Base-by-base conservation (phyloP, 1,140 invertebrate genomes). In the Sycophaga agraensis region DNA sequence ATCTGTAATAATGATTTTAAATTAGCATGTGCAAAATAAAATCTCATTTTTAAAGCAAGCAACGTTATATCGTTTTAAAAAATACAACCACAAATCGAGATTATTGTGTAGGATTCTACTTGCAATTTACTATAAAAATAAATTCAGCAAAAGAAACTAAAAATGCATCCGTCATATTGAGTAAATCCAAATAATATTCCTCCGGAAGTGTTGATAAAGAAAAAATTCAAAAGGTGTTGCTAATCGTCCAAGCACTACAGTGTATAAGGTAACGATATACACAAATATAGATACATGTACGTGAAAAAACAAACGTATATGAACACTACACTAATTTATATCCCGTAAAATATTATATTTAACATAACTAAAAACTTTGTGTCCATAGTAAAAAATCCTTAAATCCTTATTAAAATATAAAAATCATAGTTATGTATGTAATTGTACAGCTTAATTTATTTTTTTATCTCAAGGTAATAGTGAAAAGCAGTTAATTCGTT, bases 371-470 rank as follows among this genome's bases (percentile, higher is more conserved):
- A 26, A 46, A 7, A 46, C 35, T 39, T 39, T 35, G 26, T 43
- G 48, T 58, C 50, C 14, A 39, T 49, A 9, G 17, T 7, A 24
- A 35, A 46, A 31, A n/a, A 43, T 54, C 16, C 14, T 46, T 35
- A 31, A 16, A 50, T 35, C 21, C 40, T n/a, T n/a, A n/a, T n/a
- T n/a, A n/a, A n/a, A n/a, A n/a, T n/a, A n/a, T n/a, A n/a, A n/a
- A n/a, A n/a, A n/a, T n/a, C n/a, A n/a, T n/a, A 45, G 19, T 42
- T 42, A 12, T 14, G 37, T 16, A 19, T 4, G 17, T 46, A 22
- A 57, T 35, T 58, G n/a, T 37, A 37, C 24, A 58, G 35, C 34
- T 48, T 49, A n/a, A 49, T 58, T 48, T 26, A 7, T 37, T 57
- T 34, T n/a, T 57, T 57, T 48, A 57, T 37, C 43, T 34, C 39